Percentiles rank a stretch among this genome's conserved stretches.
phyloP scores from a whole-genome alignment of 1,140 invertebrate species.

The Lucilia cuprina region DNA sequence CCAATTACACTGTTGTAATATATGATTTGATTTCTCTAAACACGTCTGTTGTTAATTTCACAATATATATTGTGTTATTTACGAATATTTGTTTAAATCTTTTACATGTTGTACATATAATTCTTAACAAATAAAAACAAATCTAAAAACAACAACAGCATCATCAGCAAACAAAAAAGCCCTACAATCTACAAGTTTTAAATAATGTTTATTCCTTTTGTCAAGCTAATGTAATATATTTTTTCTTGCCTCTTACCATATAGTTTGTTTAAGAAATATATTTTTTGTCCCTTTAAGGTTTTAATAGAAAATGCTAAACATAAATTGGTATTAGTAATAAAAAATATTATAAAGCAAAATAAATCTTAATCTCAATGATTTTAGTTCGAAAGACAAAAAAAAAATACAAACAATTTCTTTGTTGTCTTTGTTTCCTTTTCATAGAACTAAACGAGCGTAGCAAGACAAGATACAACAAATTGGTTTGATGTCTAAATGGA shows the following conservation, averaged over 20 bases:
- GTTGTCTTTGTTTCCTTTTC: not conserved
- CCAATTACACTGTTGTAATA: too few relatives aligned
- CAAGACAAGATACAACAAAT: not conserved
- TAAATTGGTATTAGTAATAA: slow-evolving; percentile 1
- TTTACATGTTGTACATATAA: too few relatives aligned
- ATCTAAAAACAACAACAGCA: too few relatives aligned
- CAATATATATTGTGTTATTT: too few relatives aligned
- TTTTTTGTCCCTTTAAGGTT: not conserved
- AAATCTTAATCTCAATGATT: not conserved
- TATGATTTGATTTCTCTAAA: too few relatives aligned
- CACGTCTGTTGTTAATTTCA: too few relatives aligned
- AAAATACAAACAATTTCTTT: not conserved
- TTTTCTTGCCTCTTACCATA: too few relatives aligned
- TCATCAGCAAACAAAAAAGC: not conserved
- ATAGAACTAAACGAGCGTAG: not conserved
- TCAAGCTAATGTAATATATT: not conserved
- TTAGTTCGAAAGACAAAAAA: not conserved
- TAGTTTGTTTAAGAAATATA: not conserved
- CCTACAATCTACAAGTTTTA: not conserved
- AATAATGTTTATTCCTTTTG: not conserved
- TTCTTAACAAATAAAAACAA: too few relatives aligned
- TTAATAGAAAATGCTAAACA: not conserved
- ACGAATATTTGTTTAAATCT: too few relatives aligned
- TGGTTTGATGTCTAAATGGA: not conserved
- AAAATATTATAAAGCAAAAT: not conserved